Evolutionary conservation across 1,140 invertebrate species (phyloP).

Genomic region (Drosophila rhopaloa): DNA sequence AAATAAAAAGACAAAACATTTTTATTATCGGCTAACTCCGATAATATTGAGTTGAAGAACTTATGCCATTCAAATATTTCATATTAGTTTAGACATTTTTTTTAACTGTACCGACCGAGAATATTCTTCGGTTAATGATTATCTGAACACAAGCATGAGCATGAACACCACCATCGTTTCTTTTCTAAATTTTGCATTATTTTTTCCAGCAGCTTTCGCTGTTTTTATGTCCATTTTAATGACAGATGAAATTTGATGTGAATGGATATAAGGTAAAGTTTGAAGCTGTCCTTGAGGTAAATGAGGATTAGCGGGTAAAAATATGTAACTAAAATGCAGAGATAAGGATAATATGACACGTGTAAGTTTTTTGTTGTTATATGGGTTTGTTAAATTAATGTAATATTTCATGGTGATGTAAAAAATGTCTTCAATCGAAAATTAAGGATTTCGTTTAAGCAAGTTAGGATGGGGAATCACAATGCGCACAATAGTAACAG

Average conservation of each 20-base stretch:
- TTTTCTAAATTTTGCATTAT: slow-evolving; percentile 47
- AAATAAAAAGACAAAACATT: too few species aligned
- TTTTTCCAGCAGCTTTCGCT: slow-evolving; percentile 25
- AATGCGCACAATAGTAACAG: too few species aligned
- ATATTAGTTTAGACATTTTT: neutral
- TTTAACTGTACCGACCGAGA: slow-evolving; percentile 4
- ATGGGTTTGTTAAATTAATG: neutral
- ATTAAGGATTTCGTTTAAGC: too few species aligned
- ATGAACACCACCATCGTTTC: slow-evolving; percentile 8
- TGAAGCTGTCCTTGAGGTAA: slow-evolving; percentile 54
- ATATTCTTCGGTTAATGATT: slow-evolving; percentile 57
- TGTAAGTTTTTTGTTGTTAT: neutral
- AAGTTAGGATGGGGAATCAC: too few species aligned
- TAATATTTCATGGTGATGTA: too few species aligned
- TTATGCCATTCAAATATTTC: neutral
- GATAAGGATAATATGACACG: slow-evolving; percentile 2
- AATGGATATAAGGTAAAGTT: slow-evolving; percentile 35
- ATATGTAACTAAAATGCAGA: neutral
- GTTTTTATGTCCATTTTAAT: slow-evolving; percentile 70
- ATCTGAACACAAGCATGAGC: slow-evolving; percentile 37
- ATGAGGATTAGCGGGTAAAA: slow-evolving; percentile 15
- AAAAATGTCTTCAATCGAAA: too few species aligned
- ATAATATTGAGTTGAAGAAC: too few species aligned
- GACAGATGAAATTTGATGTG: slow-evolving; percentile 68
- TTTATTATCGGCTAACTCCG: too few species aligned